These are phyloP conservation scores for Orthonyx spaldingii DNA, from an alignment of 2,113 vertebrate genomes.

Conservation along the genomic window DNA sequence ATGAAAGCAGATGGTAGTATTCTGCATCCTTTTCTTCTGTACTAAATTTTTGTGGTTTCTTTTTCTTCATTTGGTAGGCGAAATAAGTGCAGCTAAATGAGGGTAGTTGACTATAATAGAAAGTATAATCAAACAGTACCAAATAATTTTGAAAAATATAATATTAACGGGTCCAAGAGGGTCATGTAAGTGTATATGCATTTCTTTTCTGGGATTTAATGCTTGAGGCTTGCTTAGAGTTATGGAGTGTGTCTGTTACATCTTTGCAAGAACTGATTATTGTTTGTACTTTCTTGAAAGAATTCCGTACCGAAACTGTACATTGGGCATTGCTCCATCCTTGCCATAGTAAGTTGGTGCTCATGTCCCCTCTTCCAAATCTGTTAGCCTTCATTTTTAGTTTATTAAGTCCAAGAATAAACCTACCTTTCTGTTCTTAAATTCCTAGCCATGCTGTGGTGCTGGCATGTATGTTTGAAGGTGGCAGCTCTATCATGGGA, in stretches of 20 bases:
- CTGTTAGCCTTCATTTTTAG: neutral
- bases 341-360: rapidly evolving
- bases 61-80: neutral
- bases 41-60: neutral
- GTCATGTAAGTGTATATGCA: neutral
- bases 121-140: neutral
- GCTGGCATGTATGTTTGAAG: neutral
- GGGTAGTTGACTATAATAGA: neutral
- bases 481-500: neutral
- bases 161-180: neutral
- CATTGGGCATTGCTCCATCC: neutral
- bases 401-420: neutral
- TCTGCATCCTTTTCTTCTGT: neutral
- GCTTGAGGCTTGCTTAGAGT: neutral
- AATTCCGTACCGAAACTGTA: neutral
- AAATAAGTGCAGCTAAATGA: neutral
- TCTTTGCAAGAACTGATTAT: neutral
- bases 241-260: neutral
- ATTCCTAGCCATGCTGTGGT: neutral
- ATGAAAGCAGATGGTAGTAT: neutral
- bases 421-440: neutral
- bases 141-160: neutral
- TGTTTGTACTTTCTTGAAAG: neutral
- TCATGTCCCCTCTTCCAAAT: neutral
- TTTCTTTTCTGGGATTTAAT: neutral